Base-by-base conservation (phyloP, 64 coral and sea anemone genomes). In the Anthopleura sola region DNA sequence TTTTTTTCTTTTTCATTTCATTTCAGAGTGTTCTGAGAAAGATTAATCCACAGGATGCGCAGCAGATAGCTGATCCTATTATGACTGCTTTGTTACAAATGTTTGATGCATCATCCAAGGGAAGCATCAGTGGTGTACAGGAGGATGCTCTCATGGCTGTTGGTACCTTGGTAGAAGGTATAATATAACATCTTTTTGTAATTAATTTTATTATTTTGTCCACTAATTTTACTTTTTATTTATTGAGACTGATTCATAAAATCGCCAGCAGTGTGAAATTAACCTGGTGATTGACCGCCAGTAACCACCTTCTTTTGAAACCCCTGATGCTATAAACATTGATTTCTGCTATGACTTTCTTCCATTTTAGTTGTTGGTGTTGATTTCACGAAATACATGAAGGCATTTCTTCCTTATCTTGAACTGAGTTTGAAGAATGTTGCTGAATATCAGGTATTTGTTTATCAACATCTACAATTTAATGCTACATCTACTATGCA, bases 121-220 rank as follows among this genome's bases (percentile, higher is more conserved):
- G 85, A 16, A 82, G 86, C 37, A 86, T 60, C 55, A 86, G 97
- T 58, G 97, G 97, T 29, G 90, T 92, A 7, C 93, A 95, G 49
- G 97, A 99, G 82, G 97, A 99, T 90, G 97, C 97, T 36, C 82
- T 99, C 5, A 95, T 99, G 90, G 97, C 97, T 60, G 93, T 99
- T 14, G 97, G 90, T 32, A 99, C 92, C 53, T 86, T 99, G 40
- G 90, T 99, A 11, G 97, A 99, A 87, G 92, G 97, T 99, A 86
- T 0, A n/a, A n/a, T 83, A 74, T 26, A 75, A 20, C 31, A 55
- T 20, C 18, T 49, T 1, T 53, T 17, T 44, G 4, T 8, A 44
- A 53, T 18, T 21, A 34, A 18, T 40, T 40, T 37, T 36, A 1
- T 36, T n/a, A 34, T n/a, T n/a, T n/a, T n/a, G n/a, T n/a, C n/a